A percentile compares a stretch with the other conserved stretches of the same genome.
Conservation (phyloP, 2,888 invertebrate genomes). For the Diarsia mendica region DNA sequence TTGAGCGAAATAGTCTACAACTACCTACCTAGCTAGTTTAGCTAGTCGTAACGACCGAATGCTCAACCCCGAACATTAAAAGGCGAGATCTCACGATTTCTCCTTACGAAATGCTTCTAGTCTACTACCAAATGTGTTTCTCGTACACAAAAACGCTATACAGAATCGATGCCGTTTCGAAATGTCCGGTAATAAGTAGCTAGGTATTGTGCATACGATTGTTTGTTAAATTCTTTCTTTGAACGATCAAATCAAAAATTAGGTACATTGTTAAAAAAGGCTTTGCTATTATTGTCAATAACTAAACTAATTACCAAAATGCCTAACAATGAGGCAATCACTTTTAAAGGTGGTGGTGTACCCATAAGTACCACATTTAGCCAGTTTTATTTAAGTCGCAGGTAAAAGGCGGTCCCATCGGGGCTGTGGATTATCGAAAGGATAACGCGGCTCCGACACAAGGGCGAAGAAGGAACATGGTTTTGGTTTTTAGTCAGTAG, state of each 20-base stretch:
- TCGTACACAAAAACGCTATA: conserved; percentile 31
- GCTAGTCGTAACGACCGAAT: conserved; percentile 59
- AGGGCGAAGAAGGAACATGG: too few species aligned
- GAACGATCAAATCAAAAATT: too few species aligned
- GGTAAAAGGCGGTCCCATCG: too few species aligned
- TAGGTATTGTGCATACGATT: neutral
- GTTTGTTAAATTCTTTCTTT: neutral
- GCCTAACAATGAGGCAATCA: neutral
- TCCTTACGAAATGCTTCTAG: conserved; percentile 44
- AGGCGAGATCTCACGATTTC: conserved; percentile 55
- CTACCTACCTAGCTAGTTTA: conserved; percentile 15
- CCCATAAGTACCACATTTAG: too few species aligned
- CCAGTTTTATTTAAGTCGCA: too few species aligned
- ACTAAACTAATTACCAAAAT: neutral
- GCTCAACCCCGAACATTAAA: conserved; percentile 49
- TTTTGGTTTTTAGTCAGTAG: too few species aligned
- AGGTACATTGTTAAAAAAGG: neutral
- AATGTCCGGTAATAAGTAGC: conserved; percentile 4
- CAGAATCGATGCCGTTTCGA: conserved; percentile 24
- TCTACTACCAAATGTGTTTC: conserved; percentile 46
- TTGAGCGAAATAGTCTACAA: conserved; percentile 13
- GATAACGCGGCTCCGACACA: too few species aligned
- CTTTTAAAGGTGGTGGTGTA: neutral
- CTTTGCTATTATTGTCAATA: neutral
- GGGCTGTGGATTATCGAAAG: too few species aligned